phyloP scores from a whole-genome alignment of 2,113 vertebrate species.

The Ochotona princeps region DNA sequence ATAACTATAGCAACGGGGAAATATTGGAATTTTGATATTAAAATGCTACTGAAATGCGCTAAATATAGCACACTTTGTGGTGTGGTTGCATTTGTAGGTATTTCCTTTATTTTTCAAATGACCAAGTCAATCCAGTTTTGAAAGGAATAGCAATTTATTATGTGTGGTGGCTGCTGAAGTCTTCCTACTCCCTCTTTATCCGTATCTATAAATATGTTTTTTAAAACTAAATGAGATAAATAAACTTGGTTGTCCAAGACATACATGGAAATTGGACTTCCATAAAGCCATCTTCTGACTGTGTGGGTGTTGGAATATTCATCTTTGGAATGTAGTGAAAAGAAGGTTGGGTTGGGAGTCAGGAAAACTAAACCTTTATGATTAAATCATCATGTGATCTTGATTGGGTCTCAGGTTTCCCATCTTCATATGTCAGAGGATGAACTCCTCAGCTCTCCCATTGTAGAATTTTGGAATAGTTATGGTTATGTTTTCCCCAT shows the following conservation, averaged over 20 bases:
- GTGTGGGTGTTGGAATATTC: constrained; percentile 27
- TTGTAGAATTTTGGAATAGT: constrained; percentile 33
- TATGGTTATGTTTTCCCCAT: neutral
- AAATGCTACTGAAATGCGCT: constrained; percentile 61
- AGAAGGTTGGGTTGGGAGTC: neutral
- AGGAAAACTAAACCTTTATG: constrained; percentile 42
- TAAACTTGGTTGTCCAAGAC: constrained; percentile 33
- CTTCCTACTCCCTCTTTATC: constrained; percentile 6
- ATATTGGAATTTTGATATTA: constrained; percentile 69
- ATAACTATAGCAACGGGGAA: constrained; percentile 77
- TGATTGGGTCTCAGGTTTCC: neutral
- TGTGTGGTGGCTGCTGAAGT: constrained; percentile 25
- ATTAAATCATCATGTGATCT: constrained; percentile 18
- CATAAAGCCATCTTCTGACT: constrained; percentile 53
- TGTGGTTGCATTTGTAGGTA: constrained; percentile 49
- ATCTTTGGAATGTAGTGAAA: constrained; percentile 42
- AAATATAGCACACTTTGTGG: constrained; percentile 64
- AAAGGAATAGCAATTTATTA: constrained; percentile 56
- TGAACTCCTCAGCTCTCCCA: neutral
- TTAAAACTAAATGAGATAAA: constrained; percentile 60
- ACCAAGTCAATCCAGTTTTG: constrained; percentile 39
- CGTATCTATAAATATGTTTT: constrained; percentile 44
- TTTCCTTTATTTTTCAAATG: constrained; percentile 68
- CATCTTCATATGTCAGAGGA: neutral
- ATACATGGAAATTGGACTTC: constrained; percentile 52